A percentile compares a stretch with the other conserved stretches of the same genome.
Conservation (phyloP, 2,888 invertebrate species). For the Argyresthia goedartella region DNA sequence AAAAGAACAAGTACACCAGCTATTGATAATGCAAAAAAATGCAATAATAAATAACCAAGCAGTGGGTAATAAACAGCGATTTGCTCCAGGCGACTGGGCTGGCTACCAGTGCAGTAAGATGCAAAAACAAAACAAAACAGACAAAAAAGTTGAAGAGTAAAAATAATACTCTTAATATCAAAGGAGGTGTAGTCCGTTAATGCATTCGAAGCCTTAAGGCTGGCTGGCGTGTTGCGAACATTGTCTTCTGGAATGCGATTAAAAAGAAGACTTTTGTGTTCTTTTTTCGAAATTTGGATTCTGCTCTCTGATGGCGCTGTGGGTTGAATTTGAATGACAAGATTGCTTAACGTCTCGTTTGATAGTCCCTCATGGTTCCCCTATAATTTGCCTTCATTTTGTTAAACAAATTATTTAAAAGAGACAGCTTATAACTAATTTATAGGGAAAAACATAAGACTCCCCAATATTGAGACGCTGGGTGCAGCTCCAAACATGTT, state of each 20-base stretch:
- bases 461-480: too few species aligned
- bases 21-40: slow-evolving; percentile 70
- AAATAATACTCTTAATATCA: slow-evolving; percentile 68
- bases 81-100: slow-evolving; percentile 60
- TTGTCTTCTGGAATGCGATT: slow-evolving; percentile 67
- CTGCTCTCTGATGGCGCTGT: slow-evolving; percentile 29
- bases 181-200: slow-evolving; percentile 67
- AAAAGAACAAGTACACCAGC: slow-evolving; percentile 54
- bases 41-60: slow-evolving; percentile 66
- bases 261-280: slow-evolving; percentile 29
- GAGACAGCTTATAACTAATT: too few species aligned
- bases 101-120: slow-evolving; percentile 56
- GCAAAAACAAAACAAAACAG: slow-evolving; percentile 29
- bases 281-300: slow-evolving; percentile 33
- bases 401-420: too few species aligned
- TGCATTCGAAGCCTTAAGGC: slow-evolving; percentile 58
- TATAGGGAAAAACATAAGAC: too few species aligned
- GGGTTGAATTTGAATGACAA: slow-evolving; percentile 35
- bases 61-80: slow-evolving; percentile 67
- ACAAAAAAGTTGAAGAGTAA: slow-evolving; percentile 25
- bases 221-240: slow-evolving; percentile 53
- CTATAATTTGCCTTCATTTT: too few species aligned
- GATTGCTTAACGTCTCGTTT: slow-evolving; percentile 10
- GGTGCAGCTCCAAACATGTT: too few species aligned
- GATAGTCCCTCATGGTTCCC: too few species aligned